Conservation (phyloP, 2,888 invertebrate genomes). For the Steinernema scapterisci region DNA sequence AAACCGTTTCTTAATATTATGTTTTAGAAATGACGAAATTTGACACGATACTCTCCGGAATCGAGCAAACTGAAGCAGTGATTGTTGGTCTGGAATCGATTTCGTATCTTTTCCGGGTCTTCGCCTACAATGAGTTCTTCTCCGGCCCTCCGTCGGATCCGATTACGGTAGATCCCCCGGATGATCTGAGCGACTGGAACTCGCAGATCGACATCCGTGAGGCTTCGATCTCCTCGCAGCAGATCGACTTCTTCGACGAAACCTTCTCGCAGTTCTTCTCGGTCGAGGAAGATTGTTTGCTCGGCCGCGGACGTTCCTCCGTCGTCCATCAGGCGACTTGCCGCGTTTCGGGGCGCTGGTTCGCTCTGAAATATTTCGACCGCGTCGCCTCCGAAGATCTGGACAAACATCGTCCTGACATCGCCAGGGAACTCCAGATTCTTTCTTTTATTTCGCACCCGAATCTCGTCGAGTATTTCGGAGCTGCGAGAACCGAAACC, state of each 20-base stretch:
- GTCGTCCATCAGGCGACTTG: constrained; percentile 15
- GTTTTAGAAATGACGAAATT: constrained; percentile 10
- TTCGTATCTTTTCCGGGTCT: constrained; percentile 33
- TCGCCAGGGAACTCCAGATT: constrained; percentile 26
- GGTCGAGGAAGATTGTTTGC: constrained; percentile 7
- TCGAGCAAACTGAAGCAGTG: not conserved
- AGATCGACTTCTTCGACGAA: constrained; percentile 33
- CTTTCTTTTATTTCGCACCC: constrained; percentile 18
- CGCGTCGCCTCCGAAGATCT: constrained; percentile 19
- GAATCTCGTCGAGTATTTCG: constrained; percentile 34
- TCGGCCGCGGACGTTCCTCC: constrained; percentile 32
- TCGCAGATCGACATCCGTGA: constrained; percentile 32
- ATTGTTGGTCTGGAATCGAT: not conserved
- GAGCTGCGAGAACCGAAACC: constrained; percentile 14
- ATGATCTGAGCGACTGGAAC: constrained; percentile 27
- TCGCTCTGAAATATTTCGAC: constrained; percentile 34
- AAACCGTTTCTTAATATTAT: no score
- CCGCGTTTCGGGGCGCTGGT: constrained; percentile 29
- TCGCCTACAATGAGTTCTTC: constrained; percentile 37
- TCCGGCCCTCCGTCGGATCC: constrained; percentile 13
- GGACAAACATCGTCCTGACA: not conserved
- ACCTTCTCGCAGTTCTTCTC: constrained; percentile 34
- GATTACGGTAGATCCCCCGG: constrained; percentile 31
- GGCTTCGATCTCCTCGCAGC: constrained; percentile 26
- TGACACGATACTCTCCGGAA: not conserved